phyloP scores from a whole-genome alignment of 2,113 vertebrate genomes.

The Limanda limanda region DNA sequence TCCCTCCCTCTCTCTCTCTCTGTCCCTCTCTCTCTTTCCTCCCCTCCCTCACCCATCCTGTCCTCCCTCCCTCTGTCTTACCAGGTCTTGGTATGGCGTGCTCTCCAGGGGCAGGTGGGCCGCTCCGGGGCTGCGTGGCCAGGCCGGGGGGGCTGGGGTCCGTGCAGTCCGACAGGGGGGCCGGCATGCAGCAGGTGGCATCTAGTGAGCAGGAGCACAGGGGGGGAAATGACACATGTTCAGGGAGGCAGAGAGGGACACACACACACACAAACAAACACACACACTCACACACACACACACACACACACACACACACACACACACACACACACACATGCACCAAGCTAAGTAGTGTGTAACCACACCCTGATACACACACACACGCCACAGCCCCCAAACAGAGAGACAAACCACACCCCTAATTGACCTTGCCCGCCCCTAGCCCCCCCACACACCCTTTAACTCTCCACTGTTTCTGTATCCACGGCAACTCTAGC shows the following conservation, averaged over 20 bases:
- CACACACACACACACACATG: constrained; percentile 11
- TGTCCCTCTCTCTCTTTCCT: neutral
- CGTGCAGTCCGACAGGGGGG: constrained; percentile 55
- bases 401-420: constrained; percentile 58
- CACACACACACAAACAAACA: constrained; percentile 14
- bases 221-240: constrained; percentile 65
- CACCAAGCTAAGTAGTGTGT: constrained; percentile 24
- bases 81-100: constrained; percentile 71
- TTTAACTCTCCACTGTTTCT: constrained; percentile 37
- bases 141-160: constrained; percentile 51
- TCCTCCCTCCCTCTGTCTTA: constrained; percentile 59
- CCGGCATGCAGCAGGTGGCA: constrained; percentile 64
- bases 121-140: constrained; percentile 48
- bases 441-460: constrained; percentile 9
- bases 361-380: constrained; percentile 46
- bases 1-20: constrained; percentile 18
- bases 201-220: constrained; percentile 67
- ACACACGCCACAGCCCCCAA: constrained; percentile 7
- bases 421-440: constrained; percentile 48
- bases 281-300: constrained; percentile 19
- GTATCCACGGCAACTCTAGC: constrained; percentile 48
- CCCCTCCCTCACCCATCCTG: neutral
- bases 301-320: constrained; percentile 25
- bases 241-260: constrained; percentile 42
- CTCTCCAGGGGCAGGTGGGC: constrained; percentile 58